A percentile compares a stretch with the other conserved stretches of the same genome.
Evolutionary conservation across 1,140 invertebrate species (phyloP).

Genomic region (Drosophila elegans): DNA sequence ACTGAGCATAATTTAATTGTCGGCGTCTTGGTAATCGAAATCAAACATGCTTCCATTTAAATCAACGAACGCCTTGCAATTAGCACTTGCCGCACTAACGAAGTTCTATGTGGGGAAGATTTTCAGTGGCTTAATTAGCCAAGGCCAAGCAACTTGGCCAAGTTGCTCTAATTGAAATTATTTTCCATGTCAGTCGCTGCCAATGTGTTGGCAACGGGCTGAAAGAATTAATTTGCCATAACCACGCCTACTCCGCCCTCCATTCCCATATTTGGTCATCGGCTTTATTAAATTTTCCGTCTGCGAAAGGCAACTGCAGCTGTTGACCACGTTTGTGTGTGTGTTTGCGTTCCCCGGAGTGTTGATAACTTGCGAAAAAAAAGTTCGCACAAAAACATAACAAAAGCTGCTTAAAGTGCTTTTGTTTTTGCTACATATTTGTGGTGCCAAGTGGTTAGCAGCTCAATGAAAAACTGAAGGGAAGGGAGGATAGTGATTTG

Average conservation of each 20-base stretch:
- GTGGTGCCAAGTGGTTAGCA: constrained; percentile 1
- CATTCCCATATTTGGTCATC: constrained; percentile 35
- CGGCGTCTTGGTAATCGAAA: constrained; percentile 49
- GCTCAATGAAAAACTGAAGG: constrained; percentile 6
- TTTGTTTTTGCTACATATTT: constrained; percentile 29
- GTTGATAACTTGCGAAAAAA: constrained; percentile 44
- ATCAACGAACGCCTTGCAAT: constrained; percentile 38
- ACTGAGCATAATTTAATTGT: constrained; percentile 70
- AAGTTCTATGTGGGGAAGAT: constrained; percentile 26
- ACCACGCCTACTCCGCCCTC: constrained; percentile 33
- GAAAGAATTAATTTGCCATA: constrained; percentile 61
- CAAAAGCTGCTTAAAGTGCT: constrained; percentile 65
- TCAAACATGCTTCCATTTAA: constrained; percentile 17
- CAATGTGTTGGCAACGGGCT: constrained; percentile 15
- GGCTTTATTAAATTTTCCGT: constrained; percentile 72
- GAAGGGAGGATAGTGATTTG: background rate
- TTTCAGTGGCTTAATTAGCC: constrained; percentile 68
- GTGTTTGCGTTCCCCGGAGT: constrained; percentile 20
- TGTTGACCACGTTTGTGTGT: constrained; percentile 45
- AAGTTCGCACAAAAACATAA: constrained; percentile 39
- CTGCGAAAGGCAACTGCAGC: constrained; percentile 46
- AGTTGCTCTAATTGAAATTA: constrained; percentile 69
- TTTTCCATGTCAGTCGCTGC: constrained; percentile 22
- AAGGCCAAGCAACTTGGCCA: constrained; percentile 24
- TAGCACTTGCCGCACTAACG: constrained; percentile 53